Percentiles rank a stretch among this genome's conserved stretches.
phyloP scores from a whole-genome alignment of 2,797 vertebrate genomes.

The Danio kyathit region DNA sequence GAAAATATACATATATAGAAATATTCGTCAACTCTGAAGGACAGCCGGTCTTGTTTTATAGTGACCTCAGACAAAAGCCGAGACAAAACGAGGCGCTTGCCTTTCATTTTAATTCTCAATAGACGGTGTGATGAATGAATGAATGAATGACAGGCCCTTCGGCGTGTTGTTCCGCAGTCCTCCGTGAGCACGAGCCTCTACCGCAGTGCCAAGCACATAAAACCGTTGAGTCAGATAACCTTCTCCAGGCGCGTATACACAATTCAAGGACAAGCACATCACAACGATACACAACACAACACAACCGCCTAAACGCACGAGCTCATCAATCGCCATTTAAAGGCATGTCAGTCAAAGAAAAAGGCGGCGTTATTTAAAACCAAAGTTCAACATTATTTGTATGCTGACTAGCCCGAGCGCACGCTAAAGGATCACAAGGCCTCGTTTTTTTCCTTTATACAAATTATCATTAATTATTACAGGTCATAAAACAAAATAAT shows the following conservation, averaged over 20 bases:
- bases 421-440: background rate
- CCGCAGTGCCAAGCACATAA: conserved; percentile 84
- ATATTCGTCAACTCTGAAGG: background rate
- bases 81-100: background rate
- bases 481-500: background rate
- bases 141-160: conserved; percentile 51
- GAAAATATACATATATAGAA: too few species aligned
- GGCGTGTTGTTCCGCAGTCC: conserved; percentile 79
- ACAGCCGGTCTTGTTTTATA: conserved; percentile 2
- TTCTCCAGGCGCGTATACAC: conserved; percentile 80
- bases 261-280: conserved; percentile 84
- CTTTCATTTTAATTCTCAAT: conserved; percentile 15
- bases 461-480: background rate
- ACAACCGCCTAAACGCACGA: conserved; percentile 47
- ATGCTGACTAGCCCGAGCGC: background rate
- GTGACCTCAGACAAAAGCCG: conserved; percentile 36
- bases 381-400: background rate
- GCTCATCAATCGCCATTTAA: background rate
- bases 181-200: conserved; percentile 70
- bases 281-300: conserved; percentile 66
- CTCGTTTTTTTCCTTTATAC: background rate
- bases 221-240: conserved; percentile 86
- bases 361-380: background rate
- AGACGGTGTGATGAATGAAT: conserved; percentile 7
- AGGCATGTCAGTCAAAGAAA: background rate